Percentiles rank a stretch among this genome's conserved stretches.
phyloP scores from a whole-genome alignment of 2,888 invertebrate species.

The Kryphioiulus occultus region DNA sequence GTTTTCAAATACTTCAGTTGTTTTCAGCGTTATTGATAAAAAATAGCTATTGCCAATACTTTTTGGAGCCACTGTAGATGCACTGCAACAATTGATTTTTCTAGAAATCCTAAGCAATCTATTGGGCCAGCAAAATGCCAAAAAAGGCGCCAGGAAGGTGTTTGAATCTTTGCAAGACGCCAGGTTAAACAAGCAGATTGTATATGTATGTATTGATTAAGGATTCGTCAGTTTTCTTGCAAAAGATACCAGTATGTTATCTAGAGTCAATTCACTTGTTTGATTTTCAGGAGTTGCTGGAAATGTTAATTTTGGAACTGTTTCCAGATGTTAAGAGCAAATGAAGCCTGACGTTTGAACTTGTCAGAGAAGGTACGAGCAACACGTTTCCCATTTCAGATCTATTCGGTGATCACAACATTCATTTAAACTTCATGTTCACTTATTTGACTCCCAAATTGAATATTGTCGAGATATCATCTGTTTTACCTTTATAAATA shows the following conservation, averaged over 20 bases:
- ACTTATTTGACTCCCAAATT: not conserved
- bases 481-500: not conserved
- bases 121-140: constrained; percentile 84
- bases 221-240: constrained; percentile 39
- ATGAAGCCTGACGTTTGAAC: not conserved
- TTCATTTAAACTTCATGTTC: not conserved
- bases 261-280: not conserved
- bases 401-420: not conserved
- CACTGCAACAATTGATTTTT: constrained; percentile 70
- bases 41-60: too few relatives aligned
- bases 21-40: too few relatives aligned
- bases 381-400: not conserved
- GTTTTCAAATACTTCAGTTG: too few relatives aligned
- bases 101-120: constrained; percentile 82
- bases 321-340: constrained; percentile 49
- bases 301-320: constrained; percentile 58
- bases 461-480: not conserved
- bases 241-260: not conserved
- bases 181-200: constrained; percentile 85
- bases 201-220: constrained; percentile 76
- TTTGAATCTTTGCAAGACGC: constrained; percentile 86
- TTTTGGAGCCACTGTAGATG: not conserved
- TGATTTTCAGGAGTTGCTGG: constrained; percentile 56
- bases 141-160: constrained; percentile 82
- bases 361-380: not conserved